phyloP scores from a whole-genome alignment of 2,888 invertebrate species.

The Chymomyza caudatula region DNA sequence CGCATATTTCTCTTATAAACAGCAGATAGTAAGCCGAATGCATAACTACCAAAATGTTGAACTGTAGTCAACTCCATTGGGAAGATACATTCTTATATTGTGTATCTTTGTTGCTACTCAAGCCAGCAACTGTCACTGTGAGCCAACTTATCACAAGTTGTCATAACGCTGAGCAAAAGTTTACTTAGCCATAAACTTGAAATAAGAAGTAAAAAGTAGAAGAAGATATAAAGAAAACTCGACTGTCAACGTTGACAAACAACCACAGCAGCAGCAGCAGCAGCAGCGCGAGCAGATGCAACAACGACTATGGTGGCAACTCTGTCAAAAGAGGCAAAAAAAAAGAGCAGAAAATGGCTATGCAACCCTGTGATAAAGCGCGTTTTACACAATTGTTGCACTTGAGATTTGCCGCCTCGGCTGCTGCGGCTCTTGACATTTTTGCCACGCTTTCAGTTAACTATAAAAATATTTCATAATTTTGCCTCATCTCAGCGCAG shows the following conservation, averaged over 20 bases:
- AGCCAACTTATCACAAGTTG: conserved; percentile 3
- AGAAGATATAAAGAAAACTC: background rate
- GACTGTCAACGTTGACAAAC: conserved; percentile 4
- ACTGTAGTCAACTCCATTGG: background rate
- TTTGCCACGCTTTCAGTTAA: conserved; percentile 10
- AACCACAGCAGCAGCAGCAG: background rate
- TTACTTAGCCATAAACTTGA: conserved; percentile 24
- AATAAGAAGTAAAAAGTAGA: background rate
- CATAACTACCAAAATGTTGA: background rate
- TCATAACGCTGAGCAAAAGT: conserved; percentile 30
- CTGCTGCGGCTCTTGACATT: background rate
- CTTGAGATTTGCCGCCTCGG: conserved; percentile 27
- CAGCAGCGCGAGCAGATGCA: too few species aligned
- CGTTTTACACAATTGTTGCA: conserved; percentile 26
- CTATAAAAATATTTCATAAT: conserved; percentile 37
- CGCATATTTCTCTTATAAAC: too few species aligned
- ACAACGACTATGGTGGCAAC: conserved; percentile 14
- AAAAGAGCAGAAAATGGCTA: background rate
- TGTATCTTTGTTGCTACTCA: background rate
- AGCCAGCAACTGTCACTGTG: background rate
- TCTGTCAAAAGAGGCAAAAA: background rate
- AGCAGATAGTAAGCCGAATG: too few species aligned
- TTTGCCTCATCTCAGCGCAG: background rate
- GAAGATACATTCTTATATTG: background rate
- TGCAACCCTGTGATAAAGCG: conserved; percentile 32